Evolutionary conservation across 1,140 invertebrate genomes (phyloP).

Genomic region (Monomorium pharaonis): DNA sequence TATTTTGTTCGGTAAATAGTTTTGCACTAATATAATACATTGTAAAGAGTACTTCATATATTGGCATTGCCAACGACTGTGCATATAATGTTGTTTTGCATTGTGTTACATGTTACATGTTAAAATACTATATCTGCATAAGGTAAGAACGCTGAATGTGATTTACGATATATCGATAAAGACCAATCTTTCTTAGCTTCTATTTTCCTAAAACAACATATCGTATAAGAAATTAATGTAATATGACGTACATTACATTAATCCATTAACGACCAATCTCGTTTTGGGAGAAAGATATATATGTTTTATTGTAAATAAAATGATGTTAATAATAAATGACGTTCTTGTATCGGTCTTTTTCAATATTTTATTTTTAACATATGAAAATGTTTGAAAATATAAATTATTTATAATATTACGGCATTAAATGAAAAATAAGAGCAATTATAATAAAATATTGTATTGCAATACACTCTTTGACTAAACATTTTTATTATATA

Average conservation of each 20-base stretch:
- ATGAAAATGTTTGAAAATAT: not conserved
- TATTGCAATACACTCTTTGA: not conserved
- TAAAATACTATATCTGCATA: conserved; percentile 28
- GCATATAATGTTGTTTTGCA: not conserved
- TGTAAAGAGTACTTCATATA: conserved; percentile 5
- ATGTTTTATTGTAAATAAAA: conserved; percentile 8
- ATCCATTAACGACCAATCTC: conserved; percentile 22
- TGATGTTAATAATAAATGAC: not conserved
- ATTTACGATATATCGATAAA: conserved; percentile 1
- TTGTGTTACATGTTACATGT: not conserved
- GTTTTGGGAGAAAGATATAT: not conserved
- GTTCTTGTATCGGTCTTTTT: not conserved
- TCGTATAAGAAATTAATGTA: conserved; percentile 14
- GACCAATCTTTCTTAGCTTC: conserved; percentile 28
- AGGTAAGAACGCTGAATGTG: conserved; percentile 15
- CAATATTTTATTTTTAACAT: not conserved
- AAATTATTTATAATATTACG: not conserved
- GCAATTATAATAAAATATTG: not conserved
- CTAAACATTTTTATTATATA: not conserved
- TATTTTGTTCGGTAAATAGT: not conserved
- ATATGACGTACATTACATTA: conserved; percentile 14
- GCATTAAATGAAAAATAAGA: not conserved
- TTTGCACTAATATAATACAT: conserved; percentile 40
- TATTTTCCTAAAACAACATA: conserved; percentile 26
- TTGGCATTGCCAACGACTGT: not conserved